Percentiles rank a stretch among this genome's conserved stretches.
phyloP scores from a whole-genome alignment of 2,113 vertebrate species.

The Bos indicus region DNA sequence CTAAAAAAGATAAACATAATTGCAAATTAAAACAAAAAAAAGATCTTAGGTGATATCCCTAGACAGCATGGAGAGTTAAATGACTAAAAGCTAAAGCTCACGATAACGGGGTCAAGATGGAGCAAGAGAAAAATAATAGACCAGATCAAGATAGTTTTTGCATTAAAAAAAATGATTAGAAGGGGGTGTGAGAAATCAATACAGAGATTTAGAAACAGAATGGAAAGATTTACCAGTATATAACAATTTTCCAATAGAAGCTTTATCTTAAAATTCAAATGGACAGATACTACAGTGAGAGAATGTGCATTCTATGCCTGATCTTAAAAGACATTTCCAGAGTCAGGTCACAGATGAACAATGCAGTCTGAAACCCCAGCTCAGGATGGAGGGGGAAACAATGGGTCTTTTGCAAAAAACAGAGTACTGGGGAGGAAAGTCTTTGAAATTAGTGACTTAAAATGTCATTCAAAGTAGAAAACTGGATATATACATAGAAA shows the following conservation, averaged over 20 bases:
- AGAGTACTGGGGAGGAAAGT: background rate
- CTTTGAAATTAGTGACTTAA: background rate
- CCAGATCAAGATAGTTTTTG: background rate
- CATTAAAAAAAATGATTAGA: background rate
- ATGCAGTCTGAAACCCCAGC: background rate
- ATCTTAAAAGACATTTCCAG: background rate
- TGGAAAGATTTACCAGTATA: background rate
- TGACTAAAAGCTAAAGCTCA: background rate
- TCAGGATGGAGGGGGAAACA: background rate
- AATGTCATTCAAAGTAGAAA: background rate
- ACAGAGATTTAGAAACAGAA: background rate
- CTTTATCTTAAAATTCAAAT: background rate
- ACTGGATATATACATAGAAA: background rate
- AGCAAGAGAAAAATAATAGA: background rate
- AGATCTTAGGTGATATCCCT: background rate
- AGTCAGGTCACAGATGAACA: background rate
- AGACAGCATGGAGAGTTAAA: background rate
- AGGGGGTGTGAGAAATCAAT: background rate
- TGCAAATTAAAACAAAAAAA: background rate
- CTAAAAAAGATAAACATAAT: background rate
- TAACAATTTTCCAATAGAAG: background rate
- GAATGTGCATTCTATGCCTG: too few relatives aligned
- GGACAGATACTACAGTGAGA: background rate
- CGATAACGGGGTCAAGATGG: background rate
- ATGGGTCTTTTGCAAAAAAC: background rate